Percentiles rank a stretch among this genome's conserved stretches.
Conservation (phyloP, 2,113 vertebrate genomes). For the Oryzias curvinotus region DNA sequence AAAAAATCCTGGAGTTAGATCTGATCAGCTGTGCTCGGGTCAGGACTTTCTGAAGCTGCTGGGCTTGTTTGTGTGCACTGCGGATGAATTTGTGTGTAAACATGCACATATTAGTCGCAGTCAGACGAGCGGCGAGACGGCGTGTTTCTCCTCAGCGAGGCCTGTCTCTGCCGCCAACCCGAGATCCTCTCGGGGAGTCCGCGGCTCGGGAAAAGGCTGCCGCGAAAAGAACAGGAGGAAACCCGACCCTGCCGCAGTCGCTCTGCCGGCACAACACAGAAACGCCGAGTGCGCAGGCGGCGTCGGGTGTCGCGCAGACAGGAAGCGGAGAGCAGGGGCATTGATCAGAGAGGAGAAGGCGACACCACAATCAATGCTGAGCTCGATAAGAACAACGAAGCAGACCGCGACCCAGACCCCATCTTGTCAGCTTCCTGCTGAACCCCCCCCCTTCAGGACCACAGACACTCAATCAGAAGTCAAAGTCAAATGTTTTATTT, state of each 20-base stretch:
- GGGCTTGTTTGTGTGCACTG: conserved; percentile 17
- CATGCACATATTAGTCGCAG: not conserved
- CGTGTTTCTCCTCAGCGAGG: conserved; percentile 35
- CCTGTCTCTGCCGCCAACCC: conserved; percentile 37
- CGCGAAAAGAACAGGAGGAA: conserved; percentile 44
- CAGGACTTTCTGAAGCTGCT: not conserved
- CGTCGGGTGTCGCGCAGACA: conserved; percentile 59
- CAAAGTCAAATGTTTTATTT: too few relatives aligned
- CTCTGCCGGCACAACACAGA: conserved; percentile 21
- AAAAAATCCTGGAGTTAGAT: too few relatives aligned
- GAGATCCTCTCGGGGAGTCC: conserved; percentile 51
- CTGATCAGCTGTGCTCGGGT: not conserved
- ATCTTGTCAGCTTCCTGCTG: conserved; percentile 9
- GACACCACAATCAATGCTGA: conserved; percentile 67
- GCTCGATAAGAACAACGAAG: conserved; percentile 8
- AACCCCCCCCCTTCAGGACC: too few relatives aligned
- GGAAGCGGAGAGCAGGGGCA: conserved; percentile 64
- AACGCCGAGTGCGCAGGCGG: conserved; percentile 11
- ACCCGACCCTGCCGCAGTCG: conserved; percentile 22
- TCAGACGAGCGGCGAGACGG: conserved; percentile 2
- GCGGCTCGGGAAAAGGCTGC: conserved; percentile 43
- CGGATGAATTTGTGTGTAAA: not conserved
- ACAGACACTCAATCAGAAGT: too few relatives aligned
- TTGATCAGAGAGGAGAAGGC: conserved; percentile 60
- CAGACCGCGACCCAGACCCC: conserved; percentile 34